These are phyloP conservation scores for Stigmatopora nigra DNA, from an alignment of 2,113 vertebrate genomes.

Conservation along the genomic window DNA sequence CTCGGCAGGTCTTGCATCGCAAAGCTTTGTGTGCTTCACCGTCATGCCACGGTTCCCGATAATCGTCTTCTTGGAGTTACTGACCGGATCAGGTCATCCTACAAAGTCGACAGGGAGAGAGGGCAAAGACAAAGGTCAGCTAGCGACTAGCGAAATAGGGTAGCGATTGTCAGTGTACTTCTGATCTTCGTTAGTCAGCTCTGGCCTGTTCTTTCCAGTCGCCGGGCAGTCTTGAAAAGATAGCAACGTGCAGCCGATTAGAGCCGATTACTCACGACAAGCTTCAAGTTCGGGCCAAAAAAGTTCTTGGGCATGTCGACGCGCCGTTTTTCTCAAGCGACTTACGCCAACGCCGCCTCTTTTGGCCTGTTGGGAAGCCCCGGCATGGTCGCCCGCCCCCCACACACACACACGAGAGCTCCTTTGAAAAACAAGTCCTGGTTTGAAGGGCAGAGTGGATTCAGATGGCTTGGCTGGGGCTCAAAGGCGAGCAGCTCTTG, in stretches of 20 bases:
- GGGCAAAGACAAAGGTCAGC: constrained; percentile 1
- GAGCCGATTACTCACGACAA: not conserved
- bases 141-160: not conserved
- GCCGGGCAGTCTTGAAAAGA: not conserved
- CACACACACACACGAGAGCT: constrained; percentile 35
- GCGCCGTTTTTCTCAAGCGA: constrained; percentile 35
- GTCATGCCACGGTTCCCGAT: not conserved
- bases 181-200: not conserved
- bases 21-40: constrained; percentile 9
- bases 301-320: constrained; percentile 54
- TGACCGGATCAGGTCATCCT: constrained; percentile 1
- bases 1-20: constrained; percentile 2
- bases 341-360: constrained; percentile 13
- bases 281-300: constrained; percentile 3
- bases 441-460: constrained; percentile 74
- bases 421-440: constrained; percentile 76
- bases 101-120: not conserved
- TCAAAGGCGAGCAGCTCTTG: constrained; percentile 68
- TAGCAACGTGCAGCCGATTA: not conserved
- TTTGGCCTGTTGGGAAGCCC: constrained; percentile 30
- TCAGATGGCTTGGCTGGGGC: constrained; percentile 75
- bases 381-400: constrained; percentile 57
- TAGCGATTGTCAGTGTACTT: not conserved
- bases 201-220: not conserved
- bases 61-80: not conserved